Percentiles rank a stretch among this genome's conserved stretches.
Evolutionary conservation across 2,113 vertebrate genomes (phyloP).

Genomic region (Myiozetetes cayanensis): DNA sequence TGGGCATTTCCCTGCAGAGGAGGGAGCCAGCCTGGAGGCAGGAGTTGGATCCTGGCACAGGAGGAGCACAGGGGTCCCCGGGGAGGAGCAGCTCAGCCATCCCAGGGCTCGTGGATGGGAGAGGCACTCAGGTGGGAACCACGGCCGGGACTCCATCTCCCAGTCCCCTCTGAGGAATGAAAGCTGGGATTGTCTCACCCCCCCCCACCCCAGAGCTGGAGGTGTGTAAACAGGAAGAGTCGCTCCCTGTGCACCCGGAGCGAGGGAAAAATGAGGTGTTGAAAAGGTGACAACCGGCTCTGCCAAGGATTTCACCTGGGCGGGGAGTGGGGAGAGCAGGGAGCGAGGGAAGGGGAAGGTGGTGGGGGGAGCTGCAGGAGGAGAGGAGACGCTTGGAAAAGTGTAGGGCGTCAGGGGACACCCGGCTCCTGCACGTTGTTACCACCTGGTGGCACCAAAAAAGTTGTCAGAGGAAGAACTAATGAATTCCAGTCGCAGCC

Average conservation of each 20-base stretch:
- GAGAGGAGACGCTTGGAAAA: background rate
- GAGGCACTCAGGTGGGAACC: background rate
- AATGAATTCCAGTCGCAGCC: background rate
- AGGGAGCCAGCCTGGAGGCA: background rate
- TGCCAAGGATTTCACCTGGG: constrained; percentile 63
- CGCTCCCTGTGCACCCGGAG: constrained; percentile 43
- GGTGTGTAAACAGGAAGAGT: constrained; percentile 71
- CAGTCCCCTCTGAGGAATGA: background rate
- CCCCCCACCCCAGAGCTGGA: background rate
- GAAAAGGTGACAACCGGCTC: constrained; percentile 72
- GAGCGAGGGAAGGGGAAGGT: background rate
- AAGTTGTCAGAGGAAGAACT: background rate
- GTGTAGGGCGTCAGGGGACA: background rate
- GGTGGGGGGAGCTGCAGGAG: background rate
- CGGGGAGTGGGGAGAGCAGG: background rate
- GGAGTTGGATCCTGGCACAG: background rate
- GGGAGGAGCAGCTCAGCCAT: background rate
- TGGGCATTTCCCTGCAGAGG: background rate
- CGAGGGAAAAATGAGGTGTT: constrained; percentile 71
- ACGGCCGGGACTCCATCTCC: background rate
- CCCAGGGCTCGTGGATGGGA: background rate
- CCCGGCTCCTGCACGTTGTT: background rate
- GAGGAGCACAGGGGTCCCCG: rapidly evolving
- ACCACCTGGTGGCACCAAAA: constrained; percentile 63
- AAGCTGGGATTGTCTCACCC: constrained; percentile 62